Percentiles rank a stretch among this genome's conserved stretches.
Evolutionary conservation across 2,113 vertebrate species (phyloP).

Genomic region (Recurvirostra avosetta): DNA sequence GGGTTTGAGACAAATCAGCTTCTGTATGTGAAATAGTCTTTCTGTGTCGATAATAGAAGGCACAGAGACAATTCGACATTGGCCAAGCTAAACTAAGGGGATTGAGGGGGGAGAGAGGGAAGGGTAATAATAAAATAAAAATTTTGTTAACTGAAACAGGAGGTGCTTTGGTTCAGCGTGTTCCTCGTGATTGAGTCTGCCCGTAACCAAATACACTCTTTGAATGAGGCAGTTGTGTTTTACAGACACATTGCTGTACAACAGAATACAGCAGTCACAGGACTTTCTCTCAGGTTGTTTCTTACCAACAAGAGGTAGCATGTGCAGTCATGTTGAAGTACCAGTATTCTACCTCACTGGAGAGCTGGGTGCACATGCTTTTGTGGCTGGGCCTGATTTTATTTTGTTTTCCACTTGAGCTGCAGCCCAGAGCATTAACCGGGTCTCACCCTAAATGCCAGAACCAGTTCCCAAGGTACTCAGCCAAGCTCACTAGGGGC

Average conservation of each 20-base stretch:
- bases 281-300: background rate
- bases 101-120: rapidly evolving
- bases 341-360: background rate
- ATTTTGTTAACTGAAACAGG: background rate
- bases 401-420: background rate
- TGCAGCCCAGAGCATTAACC: background rate
- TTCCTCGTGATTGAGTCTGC: background rate
- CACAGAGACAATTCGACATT: background rate
- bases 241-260: background rate
- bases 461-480: background rate
- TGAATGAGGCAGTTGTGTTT: background rate
- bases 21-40: background rate
- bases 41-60: background rate
- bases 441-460: background rate
- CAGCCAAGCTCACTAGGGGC: background rate
- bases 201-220: background rate
- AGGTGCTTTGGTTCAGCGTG: background rate
- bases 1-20: background rate
- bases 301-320: background rate
- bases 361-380: background rate
- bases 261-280: background rate
- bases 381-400: background rate
- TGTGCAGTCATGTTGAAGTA: background rate
- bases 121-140: background rate
- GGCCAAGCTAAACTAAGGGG: background rate